Conservation (phyloP, 2,113 vertebrate species). For the Rattus rattus region DNA sequence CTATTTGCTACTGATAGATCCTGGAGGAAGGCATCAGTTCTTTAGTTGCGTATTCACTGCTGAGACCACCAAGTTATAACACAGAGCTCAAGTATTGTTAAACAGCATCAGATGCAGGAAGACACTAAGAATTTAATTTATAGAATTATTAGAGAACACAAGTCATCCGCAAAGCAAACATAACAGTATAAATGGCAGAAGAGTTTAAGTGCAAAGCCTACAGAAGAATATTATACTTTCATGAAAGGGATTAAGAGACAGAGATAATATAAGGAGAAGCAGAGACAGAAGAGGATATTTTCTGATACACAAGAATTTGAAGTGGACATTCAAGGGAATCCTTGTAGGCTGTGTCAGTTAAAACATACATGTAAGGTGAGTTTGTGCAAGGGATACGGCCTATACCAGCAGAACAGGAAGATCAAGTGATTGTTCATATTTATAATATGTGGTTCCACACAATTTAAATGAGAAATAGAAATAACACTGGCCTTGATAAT, state of each 20-base stretch:
- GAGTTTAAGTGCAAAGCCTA: background rate
- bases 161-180: background rate
- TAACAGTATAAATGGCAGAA: background rate
- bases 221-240: background rate
- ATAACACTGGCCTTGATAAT: background rate
- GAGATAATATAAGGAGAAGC: background rate
- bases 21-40: no score
- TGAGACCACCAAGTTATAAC: background rate
- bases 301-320: background rate
- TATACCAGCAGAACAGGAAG: background rate
- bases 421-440: background rate
- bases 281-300: background rate
- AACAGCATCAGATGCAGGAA: background rate
- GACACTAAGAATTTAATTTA: background rate
- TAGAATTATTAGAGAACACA: background rate
- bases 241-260: background rate
- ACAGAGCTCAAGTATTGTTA: background rate
- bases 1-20: background rate
- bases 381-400: background rate
- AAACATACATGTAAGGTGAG: conserved; percentile 2
- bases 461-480: conserved; percentile 24
- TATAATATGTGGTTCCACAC: background rate
- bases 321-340: conserved; percentile 1
- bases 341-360: conserved; percentile 12
- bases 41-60: background rate